Percentiles rank a stretch among this genome's conserved stretches.
phyloP scores from a whole-genome alignment of 2,797 vertebrate species.

The Enteromius argenteus region DNA sequence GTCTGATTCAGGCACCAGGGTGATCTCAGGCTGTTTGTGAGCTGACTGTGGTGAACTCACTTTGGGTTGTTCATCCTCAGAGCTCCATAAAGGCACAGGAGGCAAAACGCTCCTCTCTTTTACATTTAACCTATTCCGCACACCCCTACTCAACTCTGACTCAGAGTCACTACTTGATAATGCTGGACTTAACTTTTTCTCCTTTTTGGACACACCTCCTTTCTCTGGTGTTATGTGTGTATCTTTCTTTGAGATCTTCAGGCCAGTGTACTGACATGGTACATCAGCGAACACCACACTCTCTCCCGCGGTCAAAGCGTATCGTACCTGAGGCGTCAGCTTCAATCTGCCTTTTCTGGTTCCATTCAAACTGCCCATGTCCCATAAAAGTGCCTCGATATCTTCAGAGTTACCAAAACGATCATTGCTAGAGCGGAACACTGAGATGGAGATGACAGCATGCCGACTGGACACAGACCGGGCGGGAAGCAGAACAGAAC shows the following conservation, averaged over 20 bases:
- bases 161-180: neutral
- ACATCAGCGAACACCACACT: slow-evolving; percentile 85
- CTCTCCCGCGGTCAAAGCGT: slow-evolving; percentile 82
- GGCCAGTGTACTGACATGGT: slow-evolving; percentile 81
- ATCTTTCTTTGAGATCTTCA: slow-evolving; percentile 4
- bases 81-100: slow-evolving; percentile 49
- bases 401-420: slow-evolving; percentile 26
- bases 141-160: slow-evolving; percentile 7
- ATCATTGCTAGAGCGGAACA: slow-evolving; percentile 63
- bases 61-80: slow-evolving; percentile 21
- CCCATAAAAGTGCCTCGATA: slow-evolving; percentile 82
- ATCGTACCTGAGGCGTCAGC: slow-evolving; percentile 82
- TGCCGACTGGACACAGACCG: slow-evolving; percentile 87
- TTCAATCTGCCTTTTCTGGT: slow-evolving; percentile 83
- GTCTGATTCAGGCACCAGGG: slow-evolving; percentile 85
- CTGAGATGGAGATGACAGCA: slow-evolving; percentile 81
- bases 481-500: slow-evolving; percentile 78
- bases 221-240: neutral
- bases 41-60: slow-evolving; percentile 70
- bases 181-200: neutral
- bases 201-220: neutral
- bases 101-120: slow-evolving; percentile 31
- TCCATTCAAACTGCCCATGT: slow-evolving; percentile 87
- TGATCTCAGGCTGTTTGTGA: slow-evolving; percentile 67
- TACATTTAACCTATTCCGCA: slow-evolving; percentile 5